A percentile compares a stretch with the other conserved stretches of the same genome.
Evolutionary conservation across 2,888 invertebrate genomes (phyloP).

Genomic region (Ctena decussata): DNA sequence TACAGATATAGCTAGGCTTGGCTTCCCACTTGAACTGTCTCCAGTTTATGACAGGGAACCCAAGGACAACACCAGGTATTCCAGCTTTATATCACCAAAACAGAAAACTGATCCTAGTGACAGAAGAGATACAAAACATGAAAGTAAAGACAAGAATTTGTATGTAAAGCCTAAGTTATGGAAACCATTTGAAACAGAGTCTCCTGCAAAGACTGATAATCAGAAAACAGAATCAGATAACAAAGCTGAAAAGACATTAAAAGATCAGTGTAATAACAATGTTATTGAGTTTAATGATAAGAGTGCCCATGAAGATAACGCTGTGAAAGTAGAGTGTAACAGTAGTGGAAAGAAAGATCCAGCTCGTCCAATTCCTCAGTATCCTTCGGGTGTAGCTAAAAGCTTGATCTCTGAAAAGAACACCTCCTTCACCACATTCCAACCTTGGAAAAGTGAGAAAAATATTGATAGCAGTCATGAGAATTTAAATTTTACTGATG

Average conservation of each 20-base stretch:
- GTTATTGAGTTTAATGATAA: background rate
- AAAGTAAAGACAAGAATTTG: background rate
- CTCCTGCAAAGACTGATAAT: background rate
- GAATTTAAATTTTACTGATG: background rate
- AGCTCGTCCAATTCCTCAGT: background rate
- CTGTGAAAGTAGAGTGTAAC: background rate
- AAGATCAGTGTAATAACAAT: background rate
- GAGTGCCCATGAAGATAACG: background rate
- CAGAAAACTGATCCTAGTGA: background rate
- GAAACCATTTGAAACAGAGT: background rate
- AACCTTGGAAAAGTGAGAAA: background rate
- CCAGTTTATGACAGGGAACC: background rate
- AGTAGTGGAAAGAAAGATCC: background rate
- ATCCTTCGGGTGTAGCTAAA: background rate
- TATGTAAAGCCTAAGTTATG: background rate
- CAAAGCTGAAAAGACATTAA: background rate
- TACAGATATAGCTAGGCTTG: background rate
- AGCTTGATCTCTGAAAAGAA: background rate
- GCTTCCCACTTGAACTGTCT: background rate
- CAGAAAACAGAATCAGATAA: background rate
- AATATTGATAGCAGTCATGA: background rate
- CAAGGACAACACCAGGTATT: background rate
- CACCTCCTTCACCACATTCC: conserved; percentile 8
- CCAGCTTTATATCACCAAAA: background rate
- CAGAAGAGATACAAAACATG: background rate